phyloP scores from a whole-genome alignment of 1,140 invertebrate species.

The Telenomus remus region DNA sequence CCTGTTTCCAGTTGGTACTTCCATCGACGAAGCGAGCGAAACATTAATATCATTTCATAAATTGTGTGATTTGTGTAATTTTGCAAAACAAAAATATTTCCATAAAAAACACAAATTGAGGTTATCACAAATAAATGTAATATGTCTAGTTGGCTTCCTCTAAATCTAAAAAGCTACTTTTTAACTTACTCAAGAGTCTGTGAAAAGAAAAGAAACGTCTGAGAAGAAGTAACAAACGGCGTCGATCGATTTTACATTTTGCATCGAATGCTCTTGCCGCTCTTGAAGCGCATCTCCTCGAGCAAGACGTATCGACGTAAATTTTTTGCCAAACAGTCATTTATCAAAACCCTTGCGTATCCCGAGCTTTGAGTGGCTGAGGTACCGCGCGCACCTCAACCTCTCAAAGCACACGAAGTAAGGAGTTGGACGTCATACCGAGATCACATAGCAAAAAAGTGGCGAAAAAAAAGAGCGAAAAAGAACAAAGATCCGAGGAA shows the following conservation, averaged over 20 bases:
- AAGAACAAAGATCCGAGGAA: conserved; percentile 52
- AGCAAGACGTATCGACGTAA: conserved; percentile 73
- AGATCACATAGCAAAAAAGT: conserved; percentile 46
- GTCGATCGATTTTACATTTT: conserved; percentile 58
- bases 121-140: no score
- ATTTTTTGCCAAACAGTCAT: conserved; percentile 71
- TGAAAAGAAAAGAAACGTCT: conserved; percentile 41
- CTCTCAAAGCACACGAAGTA: conserved; percentile 46
- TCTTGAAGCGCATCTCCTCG: conserved; percentile 64
- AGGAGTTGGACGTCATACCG: conserved; percentile 50
- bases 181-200: no score
- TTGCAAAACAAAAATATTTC: no score
- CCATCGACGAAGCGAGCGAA: no score
- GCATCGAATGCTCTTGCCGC: conserved; percentile 55
- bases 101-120: no score
- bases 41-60: no score
- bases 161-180: no score
- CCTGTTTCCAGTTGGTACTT: no score
- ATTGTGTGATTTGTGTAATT: no score
- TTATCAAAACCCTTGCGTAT: conserved; percentile 70
- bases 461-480: conserved; percentile 49
- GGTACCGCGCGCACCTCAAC: conserved; percentile 16
- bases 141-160: no score
- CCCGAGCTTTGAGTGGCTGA: conserved; percentile 51
- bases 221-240: conserved; percentile 42